Conservation (phyloP, 2,113 vertebrate genomes). For the Rana temporaria region DNA sequence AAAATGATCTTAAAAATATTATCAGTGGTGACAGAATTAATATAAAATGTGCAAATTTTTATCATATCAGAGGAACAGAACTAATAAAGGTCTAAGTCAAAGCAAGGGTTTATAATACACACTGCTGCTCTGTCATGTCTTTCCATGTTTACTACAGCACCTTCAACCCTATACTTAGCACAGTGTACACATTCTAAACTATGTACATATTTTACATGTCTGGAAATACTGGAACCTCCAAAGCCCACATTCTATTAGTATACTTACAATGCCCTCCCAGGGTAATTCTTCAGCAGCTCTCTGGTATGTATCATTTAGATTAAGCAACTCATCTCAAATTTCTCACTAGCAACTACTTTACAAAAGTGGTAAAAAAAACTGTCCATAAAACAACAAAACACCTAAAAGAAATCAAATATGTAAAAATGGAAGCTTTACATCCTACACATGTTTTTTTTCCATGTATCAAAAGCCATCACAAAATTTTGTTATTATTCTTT, state of each 20-base stretch:
- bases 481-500: no score
- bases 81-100: neutral
- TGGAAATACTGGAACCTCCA: neutral
- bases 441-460: no score
- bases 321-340: neutral
- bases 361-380: neutral
- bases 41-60: no score
- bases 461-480: no score
- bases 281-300: neutral
- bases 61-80: neutral
- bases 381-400: no score
- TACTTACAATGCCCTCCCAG: constrained; percentile 5
- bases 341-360: neutral
- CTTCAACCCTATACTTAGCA: neutral
- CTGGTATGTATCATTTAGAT: neutral
- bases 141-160: neutral
- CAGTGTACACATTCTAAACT: neutral
- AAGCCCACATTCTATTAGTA: neutral
- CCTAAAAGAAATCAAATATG: no score
- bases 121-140: neutral
- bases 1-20: no score
- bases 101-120: neutral
- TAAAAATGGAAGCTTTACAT: no score
- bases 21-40: no score
- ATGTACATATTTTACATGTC: constrained; percentile 4